These are phyloP conservation scores for Todus mexicanus DNA, from an alignment of 2,797 vertebrate genomes.

Conservation along the genomic window DNA sequence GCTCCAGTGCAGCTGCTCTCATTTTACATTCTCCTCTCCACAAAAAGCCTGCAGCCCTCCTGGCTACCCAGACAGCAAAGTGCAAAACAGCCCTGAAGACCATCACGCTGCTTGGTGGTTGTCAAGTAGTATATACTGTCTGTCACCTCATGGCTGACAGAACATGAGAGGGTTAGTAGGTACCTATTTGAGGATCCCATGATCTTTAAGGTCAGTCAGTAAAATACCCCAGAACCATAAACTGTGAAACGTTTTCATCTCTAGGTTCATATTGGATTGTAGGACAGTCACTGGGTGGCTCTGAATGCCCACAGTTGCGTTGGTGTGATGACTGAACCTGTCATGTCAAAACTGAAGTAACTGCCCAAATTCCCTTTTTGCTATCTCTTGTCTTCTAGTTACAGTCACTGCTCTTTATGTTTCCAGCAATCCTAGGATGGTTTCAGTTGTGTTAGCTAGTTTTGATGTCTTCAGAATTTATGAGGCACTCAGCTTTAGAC, in stretches of 20 bases:
- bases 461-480: slow-evolving; percentile 6
- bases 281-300: not conserved
- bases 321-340: not conserved
- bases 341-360: not conserved
- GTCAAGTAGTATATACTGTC: rapidly evolving
- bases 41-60: not conserved
- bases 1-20: not conserved
- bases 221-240: not conserved
- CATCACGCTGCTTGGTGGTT: rapidly evolving
- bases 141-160: not conserved
- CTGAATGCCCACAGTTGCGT: not conserved
- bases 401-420: not conserved
- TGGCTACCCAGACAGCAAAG: not conserved
- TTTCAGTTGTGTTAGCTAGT: not conserved
- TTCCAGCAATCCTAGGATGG: not conserved
- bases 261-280: not conserved
- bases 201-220: not conserved
- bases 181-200: not conserved
- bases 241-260: not conserved
- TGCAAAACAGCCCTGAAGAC: rapidly evolving
- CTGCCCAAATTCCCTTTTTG: not conserved
- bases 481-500: not conserved
- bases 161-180: rapidly evolving
- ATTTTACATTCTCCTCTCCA: not conserved
- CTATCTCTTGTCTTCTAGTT: not conserved